Conservation (phyloP, 1,140 invertebrate species). For the Bombus affinis region DNA sequence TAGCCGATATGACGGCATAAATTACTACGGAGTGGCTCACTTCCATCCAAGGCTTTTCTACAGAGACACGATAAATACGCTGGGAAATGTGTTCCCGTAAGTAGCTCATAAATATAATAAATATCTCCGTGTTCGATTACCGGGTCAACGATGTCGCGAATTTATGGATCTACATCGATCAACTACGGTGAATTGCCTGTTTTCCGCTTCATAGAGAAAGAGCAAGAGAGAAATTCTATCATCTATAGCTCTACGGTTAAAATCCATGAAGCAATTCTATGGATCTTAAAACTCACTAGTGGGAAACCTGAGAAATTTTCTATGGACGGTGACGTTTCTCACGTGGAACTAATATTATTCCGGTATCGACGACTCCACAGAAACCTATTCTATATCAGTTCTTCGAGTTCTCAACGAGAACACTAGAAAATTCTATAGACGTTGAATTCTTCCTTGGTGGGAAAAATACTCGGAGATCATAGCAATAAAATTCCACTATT, state of each 20-base stretch:
- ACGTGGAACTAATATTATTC: neutral
- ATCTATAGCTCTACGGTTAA: neutral
- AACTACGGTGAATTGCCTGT: neutral
- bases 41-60: constrained; percentile 10
- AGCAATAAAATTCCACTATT: neutral
- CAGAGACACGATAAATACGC: constrained; percentile 18
- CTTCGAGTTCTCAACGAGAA: neutral
- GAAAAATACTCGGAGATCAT: neutral
- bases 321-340: neutral
- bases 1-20: constrained; percentile 32
- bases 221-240: neutral
- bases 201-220: neutral
- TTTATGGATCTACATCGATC: neutral
- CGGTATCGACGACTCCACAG: neutral
- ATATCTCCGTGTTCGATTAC: constrained; percentile 30
- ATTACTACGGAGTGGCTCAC: constrained; percentile 15
- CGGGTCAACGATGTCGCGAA: neutral
- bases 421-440: neutral
- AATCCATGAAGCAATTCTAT: neutral
- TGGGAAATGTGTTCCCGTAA: constrained; percentile 21
- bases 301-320: neutral
- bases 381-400: neutral
- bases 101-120: constrained; percentile 49
- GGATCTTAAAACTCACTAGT: neutral
- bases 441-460: neutral